phyloP scores from a whole-genome alignment of 2,797 vertebrate genomes.

The Allobates femoralis region DNA sequence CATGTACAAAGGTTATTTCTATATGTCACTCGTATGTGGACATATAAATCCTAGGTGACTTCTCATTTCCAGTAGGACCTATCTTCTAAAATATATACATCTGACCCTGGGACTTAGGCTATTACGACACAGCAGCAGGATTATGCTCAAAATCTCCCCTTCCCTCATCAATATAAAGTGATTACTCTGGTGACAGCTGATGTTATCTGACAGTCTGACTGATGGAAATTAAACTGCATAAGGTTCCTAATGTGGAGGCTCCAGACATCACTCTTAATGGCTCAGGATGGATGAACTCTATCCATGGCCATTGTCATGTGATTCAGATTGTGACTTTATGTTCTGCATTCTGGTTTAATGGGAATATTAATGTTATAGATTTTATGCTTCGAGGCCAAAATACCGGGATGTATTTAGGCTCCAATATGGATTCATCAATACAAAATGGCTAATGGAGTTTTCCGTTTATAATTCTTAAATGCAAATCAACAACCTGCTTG shows the following conservation, averaged over 20 bases:
- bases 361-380: not conserved
- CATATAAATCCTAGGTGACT: constrained; percentile 7
- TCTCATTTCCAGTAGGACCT: not conserved
- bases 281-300: not conserved
- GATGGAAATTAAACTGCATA: not conserved
- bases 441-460: too few species aligned
- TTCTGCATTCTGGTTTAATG: not conserved
- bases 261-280: not conserved
- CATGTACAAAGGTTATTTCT: constrained; percentile 19
- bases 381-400: not conserved
- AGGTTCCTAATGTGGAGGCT: not conserved
- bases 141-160: not conserved
- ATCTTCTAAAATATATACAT: constrained; percentile 5
- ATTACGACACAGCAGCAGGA: not conserved
- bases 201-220: not conserved
- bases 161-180: constrained; percentile 21
- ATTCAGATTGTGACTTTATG: not conserved
- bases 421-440: not conserved
- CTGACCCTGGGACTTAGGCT: constrained; percentile 1
- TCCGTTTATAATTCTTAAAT: too few species aligned
- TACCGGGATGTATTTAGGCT: not conserved
- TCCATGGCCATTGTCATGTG: not conserved
- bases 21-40: constrained; percentile 10
- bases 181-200: not conserved
- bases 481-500: too few species aligned